Evolutionary conservation across 2,113 vertebrate genomes (phyloP).

Genomic region (Coregonus clupeaformis): DNA sequence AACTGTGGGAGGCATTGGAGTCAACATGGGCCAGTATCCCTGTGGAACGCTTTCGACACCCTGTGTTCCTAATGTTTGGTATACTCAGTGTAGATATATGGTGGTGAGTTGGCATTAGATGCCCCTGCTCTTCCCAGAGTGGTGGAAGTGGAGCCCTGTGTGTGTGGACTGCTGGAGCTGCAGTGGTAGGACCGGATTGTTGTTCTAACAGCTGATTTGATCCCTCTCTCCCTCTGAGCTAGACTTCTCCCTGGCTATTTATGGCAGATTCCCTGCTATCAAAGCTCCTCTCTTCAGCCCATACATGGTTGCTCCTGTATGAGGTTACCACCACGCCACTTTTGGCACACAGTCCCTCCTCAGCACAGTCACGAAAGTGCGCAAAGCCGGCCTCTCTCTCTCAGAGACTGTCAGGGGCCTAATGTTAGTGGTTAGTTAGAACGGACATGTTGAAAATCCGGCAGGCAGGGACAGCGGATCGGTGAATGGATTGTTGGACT

Average conservation of each 20-base stretch:
- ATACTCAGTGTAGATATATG: not conserved
- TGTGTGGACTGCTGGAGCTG: not conserved
- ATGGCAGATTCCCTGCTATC: slow-evolving; percentile 85
- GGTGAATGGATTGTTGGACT: not conserved
- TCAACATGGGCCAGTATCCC: too few species aligned
- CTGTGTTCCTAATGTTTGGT: too few species aligned
- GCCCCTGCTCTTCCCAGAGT: slow-evolving; percentile 1
- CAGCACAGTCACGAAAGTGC: slow-evolving; percentile 27
- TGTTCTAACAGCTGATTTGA: slow-evolving; percentile 87
- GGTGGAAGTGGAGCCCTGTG: slow-evolving; percentile 1
- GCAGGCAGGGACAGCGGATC: not conserved
- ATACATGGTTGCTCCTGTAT: slow-evolving; percentile 89
- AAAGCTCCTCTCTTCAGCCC: slow-evolving; percentile 84
- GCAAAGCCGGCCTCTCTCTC: slow-evolving; percentile 32
- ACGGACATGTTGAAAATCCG: slow-evolving; percentile 54
- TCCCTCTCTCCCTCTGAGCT: slow-evolving; percentile 48
- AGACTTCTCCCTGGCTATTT: slow-evolving; percentile 80
- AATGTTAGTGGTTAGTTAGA: slow-evolving; percentile 60
- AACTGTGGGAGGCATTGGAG: too few species aligned
- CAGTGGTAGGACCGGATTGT: slow-evolving; percentile 39
- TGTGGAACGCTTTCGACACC: too few species aligned
- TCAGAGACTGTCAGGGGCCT: slow-evolving; percentile 65
- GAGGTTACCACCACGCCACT: slow-evolving; percentile 75
- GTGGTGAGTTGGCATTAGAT: not conserved
- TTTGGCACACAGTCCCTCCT: slow-evolving; percentile 70